Base-by-base conservation (phyloP, 1,140 invertebrate genomes). In the Maniola jurtina region DNA sequence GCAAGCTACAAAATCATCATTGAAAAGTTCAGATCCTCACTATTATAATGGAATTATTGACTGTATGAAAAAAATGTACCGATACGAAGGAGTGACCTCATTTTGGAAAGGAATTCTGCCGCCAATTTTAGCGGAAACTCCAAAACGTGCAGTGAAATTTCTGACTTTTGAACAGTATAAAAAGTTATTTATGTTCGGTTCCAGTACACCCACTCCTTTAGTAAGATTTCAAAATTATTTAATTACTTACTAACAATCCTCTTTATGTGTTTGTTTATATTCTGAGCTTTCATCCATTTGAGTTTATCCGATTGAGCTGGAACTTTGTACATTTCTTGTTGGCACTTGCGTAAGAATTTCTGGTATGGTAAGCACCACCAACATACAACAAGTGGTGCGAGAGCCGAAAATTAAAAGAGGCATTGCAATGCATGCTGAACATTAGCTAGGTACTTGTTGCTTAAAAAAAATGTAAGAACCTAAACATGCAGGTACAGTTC, bases 131-230 rank as follows among this genome's bases (percentile, higher is more conserved):
- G 97, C 96, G n/a, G 97, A 99, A 92, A 98, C 97, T 36, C 98
- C 97, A 6, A 99, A 99, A 91, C 84, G 97, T 81, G 97, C 97
- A 55, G 95, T 97, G 0, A 98, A 99, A 92, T 98, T 98, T 89
- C 94, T 97, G 72, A 96, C 96, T 25, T 98, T 98, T 92, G 97
- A 98, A 86, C 96, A 98, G 86, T 98, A 97, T 77, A 98, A 98
- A 91, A 92, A 93, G 73, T 83, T 97, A 66, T 97, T 97, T 85
- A 90, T 95, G 81, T 97, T 96, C 84, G 95, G 94, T 25, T 92
- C 94, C 47, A 91, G 92, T 56, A 90, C 92, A 63, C 94, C 95
- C 9, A 95, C 95, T 47, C 95, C 95, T 72, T 75, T 96, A 91
- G 95, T 96, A 92, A 92, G 89, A 75, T 72, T 70, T 84, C 25